A percentile compares a stretch with the other conserved stretches of the same genome.
These are phyloP conservation scores for Blennius ocellaris DNA, from an alignment of 2,113 vertebrate genomes.

Conservation along the genomic window DNA sequence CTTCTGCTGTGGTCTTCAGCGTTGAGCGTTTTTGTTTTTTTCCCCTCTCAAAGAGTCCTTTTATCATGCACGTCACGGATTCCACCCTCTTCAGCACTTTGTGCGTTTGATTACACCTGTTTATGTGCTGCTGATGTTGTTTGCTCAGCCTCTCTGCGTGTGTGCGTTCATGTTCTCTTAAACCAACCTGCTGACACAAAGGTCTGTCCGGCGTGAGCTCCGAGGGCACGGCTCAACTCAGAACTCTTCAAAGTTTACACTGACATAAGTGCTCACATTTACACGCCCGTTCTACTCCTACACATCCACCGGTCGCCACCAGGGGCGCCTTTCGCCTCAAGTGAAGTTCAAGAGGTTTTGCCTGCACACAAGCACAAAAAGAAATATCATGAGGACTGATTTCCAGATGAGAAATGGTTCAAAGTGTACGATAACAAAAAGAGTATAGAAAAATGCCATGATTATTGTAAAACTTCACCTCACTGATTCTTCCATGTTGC, in stretches of 20 bases:
- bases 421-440: too few relatives aligned
- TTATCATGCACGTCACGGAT: constrained; percentile 74
- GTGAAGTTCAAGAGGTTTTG: too few relatives aligned
- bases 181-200: constrained; percentile 79
- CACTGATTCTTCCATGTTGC: too few relatives aligned
- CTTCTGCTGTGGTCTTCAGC: constrained; percentile 56
- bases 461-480: too few relatives aligned
- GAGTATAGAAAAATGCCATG: too few relatives aligned
- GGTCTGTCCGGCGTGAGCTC: constrained; percentile 63
- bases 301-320: constrained; percentile 8
- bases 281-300: constrained; percentile 21
- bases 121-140: constrained; percentile 71
- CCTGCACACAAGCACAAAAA: too few relatives aligned
- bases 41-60: constrained; percentile 70
- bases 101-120: constrained; percentile 77
- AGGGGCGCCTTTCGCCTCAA: too few relatives aligned
- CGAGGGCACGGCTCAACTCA: constrained; percentile 49
- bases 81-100: constrained; percentile 78
- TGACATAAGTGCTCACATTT: constrained; percentile 59
- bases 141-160: constrained; percentile 71
- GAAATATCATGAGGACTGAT: too few relatives aligned
- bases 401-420: too few relatives aligned
- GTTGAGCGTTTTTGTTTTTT: constrained; percentile 20
- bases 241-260: constrained; percentile 62
- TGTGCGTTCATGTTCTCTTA: constrained; percentile 63